Conservation (phyloP, 2,113 vertebrate species). For the Ursus arctos region DNA sequence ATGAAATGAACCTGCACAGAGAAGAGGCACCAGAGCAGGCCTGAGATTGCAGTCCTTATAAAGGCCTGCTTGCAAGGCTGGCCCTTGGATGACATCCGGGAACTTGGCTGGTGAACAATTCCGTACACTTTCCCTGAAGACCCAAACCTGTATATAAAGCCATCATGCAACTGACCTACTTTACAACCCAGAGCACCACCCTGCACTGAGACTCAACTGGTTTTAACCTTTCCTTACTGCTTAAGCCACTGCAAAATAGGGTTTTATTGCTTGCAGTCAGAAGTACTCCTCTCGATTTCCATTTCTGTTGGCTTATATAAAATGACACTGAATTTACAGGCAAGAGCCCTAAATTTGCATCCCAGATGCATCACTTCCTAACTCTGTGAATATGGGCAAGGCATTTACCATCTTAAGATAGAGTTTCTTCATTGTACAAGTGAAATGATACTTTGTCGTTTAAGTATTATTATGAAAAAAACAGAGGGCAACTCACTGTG, state of each 20-base stretch:
- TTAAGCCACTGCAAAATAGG: background rate
- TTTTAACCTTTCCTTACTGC: background rate
- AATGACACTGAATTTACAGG: background rate
- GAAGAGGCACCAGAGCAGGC: background rate
- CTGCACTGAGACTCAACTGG: background rate
- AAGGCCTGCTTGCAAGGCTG: background rate
- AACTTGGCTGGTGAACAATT: background rate
- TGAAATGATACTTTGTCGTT: conserved; percentile 28
- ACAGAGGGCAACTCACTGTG: background rate
- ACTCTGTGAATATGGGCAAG: background rate
- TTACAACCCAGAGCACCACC: background rate
- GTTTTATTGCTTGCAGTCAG: background rate
- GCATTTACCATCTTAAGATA: background rate
- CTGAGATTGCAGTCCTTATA: background rate
- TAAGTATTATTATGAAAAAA: conserved; percentile 31
- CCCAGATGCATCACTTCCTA: background rate
- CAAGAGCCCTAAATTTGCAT: background rate
- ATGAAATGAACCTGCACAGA: background rate
- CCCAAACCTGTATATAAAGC: background rate
- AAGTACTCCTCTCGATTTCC: background rate
- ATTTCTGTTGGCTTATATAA: background rate
- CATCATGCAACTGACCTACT: background rate
- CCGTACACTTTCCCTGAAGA: background rate
- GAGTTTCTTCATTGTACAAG: background rate
- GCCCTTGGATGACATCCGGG: background rate